Percentiles rank a stretch among this genome's conserved stretches.
Evolutionary conservation across 2,888 invertebrate genomes (phyloP).

Genomic region (Drosophila mimetica): DNA sequence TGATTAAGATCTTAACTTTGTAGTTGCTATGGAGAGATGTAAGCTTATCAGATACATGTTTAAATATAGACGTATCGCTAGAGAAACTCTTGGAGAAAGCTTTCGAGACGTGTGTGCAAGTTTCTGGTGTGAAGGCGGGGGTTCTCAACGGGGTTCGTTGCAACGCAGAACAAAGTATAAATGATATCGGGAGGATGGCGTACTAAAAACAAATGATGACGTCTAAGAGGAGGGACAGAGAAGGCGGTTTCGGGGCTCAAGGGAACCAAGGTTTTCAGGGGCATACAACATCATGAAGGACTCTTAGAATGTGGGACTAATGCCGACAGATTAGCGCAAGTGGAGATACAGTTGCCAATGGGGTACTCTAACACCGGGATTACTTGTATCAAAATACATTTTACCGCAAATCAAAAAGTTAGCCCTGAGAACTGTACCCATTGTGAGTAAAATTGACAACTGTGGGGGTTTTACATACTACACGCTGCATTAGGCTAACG

Average conservation of each 20-base stretch:
- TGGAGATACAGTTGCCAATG: constrained; percentile 20
- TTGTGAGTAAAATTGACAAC: constrained; percentile 43
- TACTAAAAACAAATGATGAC: constrained; percentile 23
- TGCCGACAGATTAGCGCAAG: constrained; percentile 6
- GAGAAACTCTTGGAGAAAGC: constrained; percentile 51
- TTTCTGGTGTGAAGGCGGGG: constrained; percentile 22
- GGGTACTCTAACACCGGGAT: constrained; percentile 1
- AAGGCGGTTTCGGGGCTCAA: constrained; percentile 5
- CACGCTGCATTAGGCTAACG: constrained; percentile 42
- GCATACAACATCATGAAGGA: constrained; percentile 19
- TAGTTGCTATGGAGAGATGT: constrained; percentile 51
- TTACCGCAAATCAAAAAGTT: constrained; percentile 3
- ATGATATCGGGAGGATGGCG: constrained; percentile 14
- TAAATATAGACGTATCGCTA: constrained; percentile 41
- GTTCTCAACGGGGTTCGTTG: constrained; percentile 7
- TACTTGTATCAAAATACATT: background rate
- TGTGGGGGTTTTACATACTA: constrained; percentile 49
- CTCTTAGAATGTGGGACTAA: constrained; percentile 2
- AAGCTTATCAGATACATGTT: constrained; percentile 59
- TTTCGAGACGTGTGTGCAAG: constrained; percentile 31
- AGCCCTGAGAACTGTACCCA: constrained; percentile 20
- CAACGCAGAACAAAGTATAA: constrained; percentile 34
- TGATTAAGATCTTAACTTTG: constrained; percentile 50
- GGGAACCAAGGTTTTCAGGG: constrained; percentile 7
- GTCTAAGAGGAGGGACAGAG: constrained; percentile 30